These are phyloP conservation scores for Zaprionus nigranus DNA, from an alignment of 1,140 invertebrate genomes.

Conservation along the genomic window DNA sequence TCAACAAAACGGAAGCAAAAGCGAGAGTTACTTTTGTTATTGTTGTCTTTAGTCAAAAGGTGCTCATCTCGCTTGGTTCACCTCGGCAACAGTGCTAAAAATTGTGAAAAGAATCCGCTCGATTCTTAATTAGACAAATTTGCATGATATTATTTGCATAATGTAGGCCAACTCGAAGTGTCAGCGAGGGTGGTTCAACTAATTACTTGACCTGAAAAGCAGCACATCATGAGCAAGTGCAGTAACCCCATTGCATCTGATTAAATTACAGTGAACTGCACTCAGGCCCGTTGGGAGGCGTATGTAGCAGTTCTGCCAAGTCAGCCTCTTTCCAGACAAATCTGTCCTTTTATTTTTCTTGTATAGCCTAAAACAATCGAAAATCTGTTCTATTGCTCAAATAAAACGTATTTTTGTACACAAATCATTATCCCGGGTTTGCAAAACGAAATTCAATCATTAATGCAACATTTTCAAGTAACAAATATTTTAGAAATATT, in stretches of 20 bases:
- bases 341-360: too few species aligned
- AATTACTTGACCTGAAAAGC: neutral
- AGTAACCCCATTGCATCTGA: neutral
- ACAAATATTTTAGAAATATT: too few species aligned
- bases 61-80: conserved; percentile 9
- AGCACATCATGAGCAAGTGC: neutral
- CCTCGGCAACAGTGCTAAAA: conserved; percentile 33
- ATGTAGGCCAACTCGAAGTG: conserved; percentile 6
- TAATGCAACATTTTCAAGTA: too few species aligned
- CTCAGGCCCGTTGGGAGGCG: too few species aligned
- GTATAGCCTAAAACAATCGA: too few species aligned
- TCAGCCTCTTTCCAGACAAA: too few species aligned
- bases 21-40: conserved; percentile 34
- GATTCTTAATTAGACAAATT: conserved; percentile 29
- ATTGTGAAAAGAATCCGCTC: conserved; percentile 11
- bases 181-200: conserved; percentile 9
- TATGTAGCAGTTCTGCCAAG: too few species aligned
- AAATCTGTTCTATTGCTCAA: too few species aligned
- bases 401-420: too few species aligned
- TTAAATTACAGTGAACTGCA: neutral
- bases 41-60: neutral
- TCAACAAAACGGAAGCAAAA: conserved; percentile 44
- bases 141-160: conserved; percentile 36
- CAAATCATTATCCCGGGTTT: too few species aligned
- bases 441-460: too few species aligned